A percentile compares a stretch with the other conserved stretches of the same genome.
These are phyloP conservation scores for Uropsilus gracilis DNA, from an alignment of 2,113 vertebrate genomes.

Conservation along the genomic window DNA sequence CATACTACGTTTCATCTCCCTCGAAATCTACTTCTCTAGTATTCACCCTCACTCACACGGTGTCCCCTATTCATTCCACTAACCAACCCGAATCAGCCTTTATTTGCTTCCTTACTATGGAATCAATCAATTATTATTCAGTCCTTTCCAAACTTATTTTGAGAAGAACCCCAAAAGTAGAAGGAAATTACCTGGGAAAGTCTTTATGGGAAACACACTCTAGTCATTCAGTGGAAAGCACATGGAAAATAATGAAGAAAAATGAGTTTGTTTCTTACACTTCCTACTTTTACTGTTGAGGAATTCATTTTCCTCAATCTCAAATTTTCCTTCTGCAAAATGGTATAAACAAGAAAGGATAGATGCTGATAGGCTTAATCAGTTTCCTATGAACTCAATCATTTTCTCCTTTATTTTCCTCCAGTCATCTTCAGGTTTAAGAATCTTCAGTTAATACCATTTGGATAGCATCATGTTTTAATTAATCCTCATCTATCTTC, in stretches of 20 bases:
- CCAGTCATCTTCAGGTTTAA: not conserved
- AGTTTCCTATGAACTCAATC: not conserved
- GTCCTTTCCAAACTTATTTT: not conserved
- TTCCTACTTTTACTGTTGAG: not conserved
- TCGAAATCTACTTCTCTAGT: not conserved
- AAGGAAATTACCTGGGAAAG: not conserved
- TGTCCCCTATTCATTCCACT: not conserved
- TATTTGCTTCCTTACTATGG: not conserved
- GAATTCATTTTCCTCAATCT: not conserved
- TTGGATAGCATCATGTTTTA: not conserved
- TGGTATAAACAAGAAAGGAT: not conserved
- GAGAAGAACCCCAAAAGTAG: not conserved
- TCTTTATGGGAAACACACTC: rapidly evolving
- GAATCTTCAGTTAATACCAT: not conserved
- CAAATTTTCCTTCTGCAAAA: not conserved
- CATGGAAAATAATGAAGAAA: not conserved
- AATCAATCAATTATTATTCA: not conserved
- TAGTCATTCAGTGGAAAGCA: not conserved
- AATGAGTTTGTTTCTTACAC: not conserved
- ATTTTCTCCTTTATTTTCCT: not conserved
- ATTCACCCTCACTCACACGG: not conserved
- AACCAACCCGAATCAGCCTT: not conserved
- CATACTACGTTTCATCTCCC: not conserved
- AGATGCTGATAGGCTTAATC: not conserved
- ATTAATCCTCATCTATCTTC: not conserved